A percentile compares a stretch with the other conserved stretches of the same genome.
Conservation (phyloP, 2,888 invertebrate genomes). For the Acleris emargana region DNA sequence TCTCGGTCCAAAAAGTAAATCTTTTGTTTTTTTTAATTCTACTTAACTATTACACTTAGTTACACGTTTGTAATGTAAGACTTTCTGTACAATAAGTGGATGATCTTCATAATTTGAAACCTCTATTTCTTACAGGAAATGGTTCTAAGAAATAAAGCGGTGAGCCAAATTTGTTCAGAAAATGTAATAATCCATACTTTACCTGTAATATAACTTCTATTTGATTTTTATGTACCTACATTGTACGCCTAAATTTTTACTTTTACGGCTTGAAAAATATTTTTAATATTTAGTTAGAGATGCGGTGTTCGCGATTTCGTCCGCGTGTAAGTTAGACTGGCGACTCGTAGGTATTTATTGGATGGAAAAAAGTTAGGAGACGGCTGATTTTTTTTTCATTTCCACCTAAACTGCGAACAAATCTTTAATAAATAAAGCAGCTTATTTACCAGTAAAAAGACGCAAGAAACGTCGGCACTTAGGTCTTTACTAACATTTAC, state of each 20-base stretch:
- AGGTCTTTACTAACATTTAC: constrained; percentile 68
- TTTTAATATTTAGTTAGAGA: too few species aligned
- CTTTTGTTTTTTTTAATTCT: too few species aligned
- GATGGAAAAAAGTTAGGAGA: background rate
- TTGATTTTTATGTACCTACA: constrained; percentile 3
- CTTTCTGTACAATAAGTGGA: background rate
- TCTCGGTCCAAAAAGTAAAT: too few species aligned
- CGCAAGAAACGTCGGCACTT: constrained; percentile 51
- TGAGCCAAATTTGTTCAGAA: constrained; percentile 20
- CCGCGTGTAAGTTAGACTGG: too few species aligned
- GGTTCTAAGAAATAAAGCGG: constrained; percentile 15
- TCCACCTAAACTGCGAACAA: background rate
- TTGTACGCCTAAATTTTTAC: background rate
- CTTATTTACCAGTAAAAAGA: constrained; percentile 40
- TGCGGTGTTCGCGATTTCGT: too few species aligned
- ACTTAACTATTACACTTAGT: too few species aligned
- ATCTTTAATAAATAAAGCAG: constrained; percentile 26
- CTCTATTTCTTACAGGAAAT: constrained; percentile 13
- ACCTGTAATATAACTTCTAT: background rate
- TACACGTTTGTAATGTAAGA: background rate
- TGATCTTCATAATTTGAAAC: constrained; percentile 5
- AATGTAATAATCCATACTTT: constrained; percentile 10
- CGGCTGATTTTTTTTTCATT: background rate
- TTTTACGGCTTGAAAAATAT: too few species aligned
- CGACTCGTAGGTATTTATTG: too few species aligned